Evolutionary conservation across 2,797 vertebrate species (phyloP).

Genomic region (Urosaurus nigricauda): DNA sequence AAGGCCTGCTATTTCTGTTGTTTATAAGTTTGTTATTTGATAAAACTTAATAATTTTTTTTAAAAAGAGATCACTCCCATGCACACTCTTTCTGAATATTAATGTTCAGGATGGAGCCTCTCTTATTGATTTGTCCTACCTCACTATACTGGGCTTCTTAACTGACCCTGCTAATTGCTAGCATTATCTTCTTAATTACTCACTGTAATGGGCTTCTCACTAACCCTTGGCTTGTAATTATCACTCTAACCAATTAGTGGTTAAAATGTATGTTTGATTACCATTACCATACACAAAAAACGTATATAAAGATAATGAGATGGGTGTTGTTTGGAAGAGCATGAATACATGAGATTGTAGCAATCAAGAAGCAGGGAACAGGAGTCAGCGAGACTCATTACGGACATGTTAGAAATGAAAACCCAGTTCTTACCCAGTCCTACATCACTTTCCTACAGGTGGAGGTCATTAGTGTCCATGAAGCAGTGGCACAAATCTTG

Average conservation of each 20-base stretch:
- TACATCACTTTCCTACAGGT: background rate
- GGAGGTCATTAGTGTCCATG: no score
- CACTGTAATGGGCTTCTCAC: slow-evolving; percentile 10
- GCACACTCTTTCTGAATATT: background rate
- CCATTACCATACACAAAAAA: background rate
- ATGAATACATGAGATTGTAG: background rate
- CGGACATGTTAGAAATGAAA: background rate
- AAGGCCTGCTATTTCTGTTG: no score
- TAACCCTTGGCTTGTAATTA: slow-evolving; percentile 23
- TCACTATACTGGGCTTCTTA: background rate
- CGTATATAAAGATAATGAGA: background rate
- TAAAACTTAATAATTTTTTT: no score
- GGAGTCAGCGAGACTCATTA: background rate
- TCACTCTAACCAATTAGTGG: slow-evolving; percentile 21
- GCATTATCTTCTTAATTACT: background rate
- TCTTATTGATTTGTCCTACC: background rate
- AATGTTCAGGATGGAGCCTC: background rate
- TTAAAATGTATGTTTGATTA: slow-evolving; percentile 23
- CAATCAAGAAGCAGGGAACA: background rate
- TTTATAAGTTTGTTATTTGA: no score
- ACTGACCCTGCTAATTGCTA: background rate
- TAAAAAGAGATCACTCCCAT: background rate
- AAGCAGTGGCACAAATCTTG: no score
- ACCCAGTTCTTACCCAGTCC: background rate
- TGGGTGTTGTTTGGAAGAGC: background rate